These are phyloP conservation scores for Molothrus aeneus DNA, from an alignment of 2,797 vertebrate species.

Conservation along the genomic window DNA sequence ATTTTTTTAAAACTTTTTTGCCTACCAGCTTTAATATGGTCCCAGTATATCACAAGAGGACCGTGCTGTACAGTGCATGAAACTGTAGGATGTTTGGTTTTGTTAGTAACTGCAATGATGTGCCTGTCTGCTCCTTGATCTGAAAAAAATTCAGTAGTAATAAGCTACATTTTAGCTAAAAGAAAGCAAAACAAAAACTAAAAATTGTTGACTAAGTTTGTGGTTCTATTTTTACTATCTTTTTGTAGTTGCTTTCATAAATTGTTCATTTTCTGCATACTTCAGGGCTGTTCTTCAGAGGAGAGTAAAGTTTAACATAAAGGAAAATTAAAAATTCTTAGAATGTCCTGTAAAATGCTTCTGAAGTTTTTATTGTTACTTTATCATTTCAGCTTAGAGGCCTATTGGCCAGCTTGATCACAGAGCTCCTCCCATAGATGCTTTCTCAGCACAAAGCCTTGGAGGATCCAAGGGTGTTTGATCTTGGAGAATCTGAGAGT, in stretches of 20 bases:
- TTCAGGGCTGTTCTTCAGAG: neutral
- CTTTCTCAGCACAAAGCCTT: neutral
- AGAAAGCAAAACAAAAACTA: neutral
- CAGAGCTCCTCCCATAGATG: neutral
- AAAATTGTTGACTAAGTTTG: neutral
- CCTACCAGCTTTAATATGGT: neutral
- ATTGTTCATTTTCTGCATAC: neutral
- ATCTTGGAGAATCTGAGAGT: neutral
- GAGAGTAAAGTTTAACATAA: neutral
- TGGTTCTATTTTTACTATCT: neutral
- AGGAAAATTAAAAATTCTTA: neutral
- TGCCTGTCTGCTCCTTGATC: neutral
- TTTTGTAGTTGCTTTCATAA: neutral
- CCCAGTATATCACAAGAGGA: neutral
- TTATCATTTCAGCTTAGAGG: neutral
- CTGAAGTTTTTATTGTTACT: neutral
- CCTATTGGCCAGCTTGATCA: neutral
- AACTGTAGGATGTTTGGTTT: neutral
- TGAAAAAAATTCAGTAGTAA: neutral
- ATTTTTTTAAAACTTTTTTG: neutral
- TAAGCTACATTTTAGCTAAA: neutral
- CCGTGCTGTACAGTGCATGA: rapidly evolving
- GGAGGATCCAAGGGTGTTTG: neutral
- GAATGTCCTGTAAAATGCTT: neutral
- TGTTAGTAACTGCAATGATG: neutral